Evolutionary conservation across 2,888 invertebrate genomes (phyloP), one percentile per base, ranked within the genome.

Genomic region (Ctenicera cuprea): DNA sequence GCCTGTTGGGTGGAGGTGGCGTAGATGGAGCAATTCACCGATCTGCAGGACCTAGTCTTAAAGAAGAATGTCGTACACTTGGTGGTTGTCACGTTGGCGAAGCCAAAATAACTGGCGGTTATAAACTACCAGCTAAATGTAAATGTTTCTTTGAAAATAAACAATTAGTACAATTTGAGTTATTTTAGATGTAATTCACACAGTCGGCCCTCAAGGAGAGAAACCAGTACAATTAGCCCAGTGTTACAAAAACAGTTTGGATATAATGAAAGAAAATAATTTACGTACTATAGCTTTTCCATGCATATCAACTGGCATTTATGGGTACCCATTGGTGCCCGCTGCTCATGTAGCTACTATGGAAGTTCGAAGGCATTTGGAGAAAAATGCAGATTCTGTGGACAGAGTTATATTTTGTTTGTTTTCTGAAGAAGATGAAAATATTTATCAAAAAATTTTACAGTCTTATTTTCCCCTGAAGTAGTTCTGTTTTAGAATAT

Each of bases 231-330:
- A 89, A 50, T 89, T 97, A 5, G 85, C 88, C 67, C 89, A 90
- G 0, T 95, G 95, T 84, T 97, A 97, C 83, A 87, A 89, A 66
- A 92, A 91, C 16, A 90, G 92, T 81, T 87, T 97, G 0, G 84
- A 90, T 0, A 77, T 92, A 14, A 89, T 90, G 66, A 82, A 87
- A 12, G 86, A 90, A 33, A 89, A 93, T 76, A 85, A 90, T 1
- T 81, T 95, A 1, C 88, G 88, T 57, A 90, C 93, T 4, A 90
- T 96, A 54, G 96, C 96, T 0, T 96, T 97, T 84, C 96, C 96
- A 0, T 97, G 97, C 83, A 95, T 97, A 82, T 95, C 96, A 0
- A 97, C 97, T 3, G 97, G 97, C n/a, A 90, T 97, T 75, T 97
- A 95, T 85, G 95, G 95, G 0, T 97, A 96, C 85, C 96, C 96